phyloP scores from a whole-genome alignment of 2,888 invertebrate genomes.

The Ormyrus thymus region DNA sequence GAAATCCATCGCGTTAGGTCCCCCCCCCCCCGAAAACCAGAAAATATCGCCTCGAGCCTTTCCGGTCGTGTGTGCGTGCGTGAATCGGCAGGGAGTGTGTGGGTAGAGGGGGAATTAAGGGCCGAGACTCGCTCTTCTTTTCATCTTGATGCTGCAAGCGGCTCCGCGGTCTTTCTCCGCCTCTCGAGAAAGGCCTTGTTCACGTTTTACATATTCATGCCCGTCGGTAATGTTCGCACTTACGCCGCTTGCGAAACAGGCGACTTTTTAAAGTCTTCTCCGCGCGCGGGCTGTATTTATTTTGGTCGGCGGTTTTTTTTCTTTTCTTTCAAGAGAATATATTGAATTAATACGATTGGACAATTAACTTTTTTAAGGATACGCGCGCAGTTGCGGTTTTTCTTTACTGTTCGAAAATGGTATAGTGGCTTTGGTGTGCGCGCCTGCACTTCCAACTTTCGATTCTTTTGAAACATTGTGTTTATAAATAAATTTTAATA shows the following conservation, averaged over 20 bases:
- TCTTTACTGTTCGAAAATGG: too few relatives aligned
- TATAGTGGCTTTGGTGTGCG: too few relatives aligned
- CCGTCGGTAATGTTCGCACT: conserved; percentile 28
- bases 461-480: too few relatives aligned
- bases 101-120: conserved; percentile 28
- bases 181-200: conserved; percentile 45
- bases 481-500: too few relatives aligned
- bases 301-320: too few relatives aligned
- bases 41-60: conserved; percentile 46
- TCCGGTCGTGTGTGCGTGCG: conserved; percentile 18
- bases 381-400: too few relatives aligned
- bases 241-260: conserved; percentile 25
- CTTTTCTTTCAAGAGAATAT: too few relatives aligned
- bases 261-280: background rate
- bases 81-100: background rate
- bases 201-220: conserved; percentile 45
- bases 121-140: conserved; percentile 22
- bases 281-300: too few relatives aligned
- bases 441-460: too few relatives aligned
- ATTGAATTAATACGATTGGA: too few relatives aligned
- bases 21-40: conserved; percentile 44
- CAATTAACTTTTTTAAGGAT: too few relatives aligned
- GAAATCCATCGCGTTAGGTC: conserved; percentile 52
- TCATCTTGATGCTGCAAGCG: background rate
- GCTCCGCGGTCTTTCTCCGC: conserved; percentile 22